Evolutionary conservation across 2,113 vertebrate genomes (phyloP).

Genomic region (Eleginops maclovinus): DNA sequence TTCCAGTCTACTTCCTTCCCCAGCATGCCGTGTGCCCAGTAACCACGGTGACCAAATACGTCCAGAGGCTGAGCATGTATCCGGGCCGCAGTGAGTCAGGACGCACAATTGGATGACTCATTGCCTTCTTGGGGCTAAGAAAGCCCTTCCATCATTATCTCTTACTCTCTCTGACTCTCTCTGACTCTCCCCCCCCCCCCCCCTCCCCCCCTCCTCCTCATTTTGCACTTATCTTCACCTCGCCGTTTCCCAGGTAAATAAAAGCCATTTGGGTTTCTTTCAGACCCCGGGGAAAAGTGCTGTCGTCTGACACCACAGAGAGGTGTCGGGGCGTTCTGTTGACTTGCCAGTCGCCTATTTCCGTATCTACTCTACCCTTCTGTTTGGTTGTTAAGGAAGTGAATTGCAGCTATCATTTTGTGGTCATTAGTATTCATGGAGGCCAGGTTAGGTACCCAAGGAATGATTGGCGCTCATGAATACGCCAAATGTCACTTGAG

Average conservation of each 20-base stretch:
- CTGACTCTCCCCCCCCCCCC: background rate
- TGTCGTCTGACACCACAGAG: conserved; percentile 47
- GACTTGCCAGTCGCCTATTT: conserved; percentile 60
- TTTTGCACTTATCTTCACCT: conserved; percentile 56
- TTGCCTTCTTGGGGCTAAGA: conserved; percentile 64
- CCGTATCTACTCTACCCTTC: conserved; percentile 53
- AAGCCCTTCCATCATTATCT: conserved; percentile 65
- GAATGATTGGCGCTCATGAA: conserved; percentile 64
- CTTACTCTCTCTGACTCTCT: conserved; percentile 31
- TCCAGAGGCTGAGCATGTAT: conserved; percentile 48
- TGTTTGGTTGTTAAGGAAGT: conserved; percentile 58
- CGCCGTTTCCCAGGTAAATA: conserved; percentile 61
- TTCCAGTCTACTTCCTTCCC: conserved; percentile 53
- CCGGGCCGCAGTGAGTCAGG: conserved; percentile 72
- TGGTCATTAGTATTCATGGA: conserved; percentile 66
- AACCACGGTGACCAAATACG: conserved; percentile 69
- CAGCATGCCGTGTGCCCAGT: conserved; percentile 26
- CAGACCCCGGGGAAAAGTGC: conserved; percentile 32
- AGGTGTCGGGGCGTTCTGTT: conserved; percentile 54
- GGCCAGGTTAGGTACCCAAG: conserved; percentile 46
- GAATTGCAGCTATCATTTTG: conserved; percentile 51
- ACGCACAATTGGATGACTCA: conserved; percentile 70
- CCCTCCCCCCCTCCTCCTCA: background rate
- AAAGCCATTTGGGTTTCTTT: conserved; percentile 39
- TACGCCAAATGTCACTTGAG: conserved; percentile 59